Base-by-base conservation (phyloP, 1,140 invertebrate genomes). In the Spodoptera frugiperda region DNA sequence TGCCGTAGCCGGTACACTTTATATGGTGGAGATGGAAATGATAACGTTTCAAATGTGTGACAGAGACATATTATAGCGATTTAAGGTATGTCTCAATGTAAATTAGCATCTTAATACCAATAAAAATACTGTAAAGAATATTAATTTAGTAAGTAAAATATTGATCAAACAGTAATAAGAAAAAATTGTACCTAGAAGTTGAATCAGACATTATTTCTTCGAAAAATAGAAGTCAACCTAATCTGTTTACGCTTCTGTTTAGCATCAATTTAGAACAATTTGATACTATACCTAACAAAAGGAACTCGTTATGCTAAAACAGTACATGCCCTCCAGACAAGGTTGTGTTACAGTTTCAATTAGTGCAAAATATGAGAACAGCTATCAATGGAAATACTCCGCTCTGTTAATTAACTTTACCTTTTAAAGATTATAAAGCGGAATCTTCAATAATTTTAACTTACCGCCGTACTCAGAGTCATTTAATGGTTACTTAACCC, bases 1-100 rank as follows among this genome's bases (percentile, higher is more conserved):
- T 78, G 70, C 57, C 71, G 63, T 57, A 57, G 63, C 44, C 65
- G 51, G 75, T 46, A 77, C 17, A 55, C 49, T 59, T 59, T 39
- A 53, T 77, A 49, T 59, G 65, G 75, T 30, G 25, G 49, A 77
- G 65, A 77, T 77, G 65, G 75, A 77, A 76, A 70, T 59, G 75
- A 77, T 77, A 77, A 70, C 19, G 44, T 68, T 76, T 73, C 54
- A 76, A 70, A 63, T 65, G 72, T 77, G 39, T 30, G 65, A 73
- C 71, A 61, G 54, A 73, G 39, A 61, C 61, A 59, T 49, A 73
- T 73, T 59, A 57, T 30, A 46, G 71, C 68, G 17, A 30, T 55
- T 71, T 71, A 17, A 55, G 17, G 53, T 46, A 71, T 71, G 33
- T 61, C 46, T 77, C 30, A 71, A 77, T 53, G 25, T 63, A 63